Conservation (phyloP, 2,113 vertebrate genomes). For the Psettodes erumei region DNA sequence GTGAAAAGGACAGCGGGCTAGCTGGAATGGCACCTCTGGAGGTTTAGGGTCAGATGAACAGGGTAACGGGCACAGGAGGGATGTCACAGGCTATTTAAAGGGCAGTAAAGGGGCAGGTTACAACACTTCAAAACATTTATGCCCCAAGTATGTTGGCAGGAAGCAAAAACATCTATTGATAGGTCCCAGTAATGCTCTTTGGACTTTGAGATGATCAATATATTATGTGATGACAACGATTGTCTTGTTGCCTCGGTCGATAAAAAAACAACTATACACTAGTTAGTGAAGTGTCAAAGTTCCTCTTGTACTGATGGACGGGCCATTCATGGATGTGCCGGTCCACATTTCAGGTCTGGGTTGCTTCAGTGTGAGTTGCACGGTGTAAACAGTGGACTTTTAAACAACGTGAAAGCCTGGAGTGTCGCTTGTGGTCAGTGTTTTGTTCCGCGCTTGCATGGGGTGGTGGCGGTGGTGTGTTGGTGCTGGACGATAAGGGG, state of each 20-base stretch:
- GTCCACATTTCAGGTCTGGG: neutral
- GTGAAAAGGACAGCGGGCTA: slow-evolving; percentile 4
- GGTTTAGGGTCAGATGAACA: slow-evolving; percentile 38
- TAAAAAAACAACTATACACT: neutral
- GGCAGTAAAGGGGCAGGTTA: slow-evolving; percentile 63
- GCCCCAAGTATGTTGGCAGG: slow-evolving; percentile 39
- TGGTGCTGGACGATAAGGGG: slow-evolving; percentile 55
- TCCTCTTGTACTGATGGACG: neutral
- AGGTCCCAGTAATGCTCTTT: slow-evolving; percentile 26
- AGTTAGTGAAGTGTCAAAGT: neutral
- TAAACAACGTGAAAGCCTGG: neutral
- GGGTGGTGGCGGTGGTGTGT: slow-evolving; percentile 18
- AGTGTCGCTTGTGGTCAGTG: neutral
- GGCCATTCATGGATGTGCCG: neutral
- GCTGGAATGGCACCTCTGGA: slow-evolving; percentile 49
- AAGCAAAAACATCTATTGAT: slow-evolving; percentile 1
- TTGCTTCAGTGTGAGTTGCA: neutral
- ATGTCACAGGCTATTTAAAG: slow-evolving; percentile 60
- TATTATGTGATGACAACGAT: slow-evolving; percentile 28
- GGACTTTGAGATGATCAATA: slow-evolving; percentile 36
- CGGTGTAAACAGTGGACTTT: neutral
- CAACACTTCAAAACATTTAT: slow-evolving; percentile 63
- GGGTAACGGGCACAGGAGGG: slow-evolving; percentile 34
- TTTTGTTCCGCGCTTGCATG: neutral
- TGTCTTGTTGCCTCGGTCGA: neutral